Evolutionary conservation across 53 echinoderm and acorn worm species (phyloP), one percentile per base, ranked within the genome.

Genomic region (Echinarachnius parma): DNA sequence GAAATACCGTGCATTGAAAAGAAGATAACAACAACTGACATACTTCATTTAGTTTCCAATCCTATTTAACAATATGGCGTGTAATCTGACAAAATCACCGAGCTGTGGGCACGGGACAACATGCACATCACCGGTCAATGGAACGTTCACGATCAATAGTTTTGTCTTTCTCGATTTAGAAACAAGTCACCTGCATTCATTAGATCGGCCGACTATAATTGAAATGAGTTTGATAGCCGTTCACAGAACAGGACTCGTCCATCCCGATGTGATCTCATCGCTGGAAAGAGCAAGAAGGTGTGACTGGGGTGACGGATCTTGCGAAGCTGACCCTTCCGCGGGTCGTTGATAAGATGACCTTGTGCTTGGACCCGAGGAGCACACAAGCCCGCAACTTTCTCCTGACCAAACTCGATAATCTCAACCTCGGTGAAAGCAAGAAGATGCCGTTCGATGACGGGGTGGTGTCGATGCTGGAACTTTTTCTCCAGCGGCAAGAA

Each of bases 121-220:
- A n/a, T n/a, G n/a, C n/a, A n/a, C n/a, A n/a, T n/a, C n/a, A n/a
- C n/a, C n/a, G n/a, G n/a, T n/a, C n/a, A n/a, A n/a, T n/a, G n/a
- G n/a, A n/a, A n/a, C n/a, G n/a, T n/a, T n/a, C n/a, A n/a, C n/a
- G n/a, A 84, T 90, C 3, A 84, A 91, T 23, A 87, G 87, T 16
- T 96, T 91, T 77, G 96, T 96, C 1, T 91, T 96, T 18, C 37
- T 96, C 11, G 91, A 96, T 65, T 52, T 96, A 14, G 96, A 96
- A 69, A 84, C 96, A 0, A 74, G 82, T 26, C 59, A 59, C 55
- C 77, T 94, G 11, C 0, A 36, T 2, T 7, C 64, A 1, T 10
- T 53, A 5, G 87, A 96, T 42, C 81, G 52, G 48, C 96, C 96
- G 16, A 91, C 82, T 24, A 96, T 96, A 18, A 91, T 86, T 15